Base-by-base conservation (phyloP, 2,113 vertebrate species). In the Pteropus alecto region DNA sequence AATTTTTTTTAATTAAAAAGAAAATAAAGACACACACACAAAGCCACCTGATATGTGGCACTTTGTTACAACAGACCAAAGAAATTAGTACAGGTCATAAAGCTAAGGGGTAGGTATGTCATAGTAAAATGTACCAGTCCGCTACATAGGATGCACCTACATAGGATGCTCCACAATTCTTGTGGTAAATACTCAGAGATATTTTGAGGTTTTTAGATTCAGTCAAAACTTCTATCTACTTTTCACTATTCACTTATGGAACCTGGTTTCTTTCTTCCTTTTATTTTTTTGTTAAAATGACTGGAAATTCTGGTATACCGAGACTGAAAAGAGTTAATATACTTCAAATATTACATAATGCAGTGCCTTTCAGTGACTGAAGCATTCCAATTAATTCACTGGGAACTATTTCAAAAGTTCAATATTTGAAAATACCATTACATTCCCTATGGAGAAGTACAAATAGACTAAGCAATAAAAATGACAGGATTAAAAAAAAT, bases 341-440 rank as follows among this genome's bases (percentile, higher is more conserved):
- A 85, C 19, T 54, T 93, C 43, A 74, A 96, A 94, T 6, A 73
- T 83, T 60, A 71, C 33, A n/a, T 85, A 93, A 87, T 54, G 1
- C n/a, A 96, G 28, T 85, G 43, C 18, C 18, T 67, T 94, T 95
- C 26, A 68, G 5, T 85, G 88, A 82, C 28, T 91, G 33, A 82
- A 93, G 35, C 74, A 93, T 61, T 56, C 24, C 54, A 87, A 88
- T 84, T 96, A 97, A 97, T 88, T 92, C 70, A 96, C 97, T 96
- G 92, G 84, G 46, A 98, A 97, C 93, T 97, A 97, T 97, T 97
- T 97, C 74, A 97, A 98, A 98, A 96, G 63, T 35, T 97, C 92
- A 98, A 94, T 95, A 98, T 97, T 96, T 97, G 93, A 97, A 98
- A 98, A 97, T 95, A 95, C 92, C 54, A 93, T 95, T 86, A 98